Evolutionary conservation across 2,888 invertebrate species (phyloP).

Genomic region (Argynnis bischoffii): DNA sequence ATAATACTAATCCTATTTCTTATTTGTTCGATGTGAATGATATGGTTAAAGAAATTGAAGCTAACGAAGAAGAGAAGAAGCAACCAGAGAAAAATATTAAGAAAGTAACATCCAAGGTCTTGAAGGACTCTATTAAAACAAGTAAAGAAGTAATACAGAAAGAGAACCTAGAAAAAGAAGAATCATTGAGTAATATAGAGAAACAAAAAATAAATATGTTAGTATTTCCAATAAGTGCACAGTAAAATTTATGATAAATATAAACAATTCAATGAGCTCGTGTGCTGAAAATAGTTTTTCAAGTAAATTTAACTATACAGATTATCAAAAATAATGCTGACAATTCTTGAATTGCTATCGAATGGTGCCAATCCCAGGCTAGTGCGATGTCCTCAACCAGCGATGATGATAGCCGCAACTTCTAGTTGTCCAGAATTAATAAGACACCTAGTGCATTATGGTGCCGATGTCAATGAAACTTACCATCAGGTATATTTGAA

Average conservation of each 20-base stretch:
- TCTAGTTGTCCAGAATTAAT: constrained; percentile 56
- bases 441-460: constrained; percentile 51
- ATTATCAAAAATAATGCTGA: constrained; percentile 52
- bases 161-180: constrained; percentile 48
- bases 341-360: constrained; percentile 56
- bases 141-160: constrained; percentile 55
- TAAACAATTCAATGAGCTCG: no score
- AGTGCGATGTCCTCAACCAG: constrained; percentile 63
- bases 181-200: constrained; percentile 47
- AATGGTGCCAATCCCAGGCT: constrained; percentile 63
- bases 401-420: constrained; percentile 56
- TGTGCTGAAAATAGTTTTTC: background rate
- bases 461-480: constrained; percentile 63
- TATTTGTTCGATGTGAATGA: constrained; percentile 62
- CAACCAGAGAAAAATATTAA: constrained; percentile 50
- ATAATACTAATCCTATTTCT: constrained; percentile 39
- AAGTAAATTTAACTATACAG: constrained; percentile 41
- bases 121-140: constrained; percentile 52
- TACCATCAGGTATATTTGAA: constrained; percentile 52
- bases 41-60: constrained; percentile 53
- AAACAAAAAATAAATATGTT: constrained; percentile 53
- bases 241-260: no score
- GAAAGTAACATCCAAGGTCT: constrained; percentile 46
- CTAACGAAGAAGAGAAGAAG: constrained; percentile 56
- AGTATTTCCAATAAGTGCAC: constrained; percentile 33